Evolutionary conservation across 2,113 vertebrate species (phyloP), one percentile per base, ranked within the genome.

Genomic region (Syngnathus scovelli): DNA sequence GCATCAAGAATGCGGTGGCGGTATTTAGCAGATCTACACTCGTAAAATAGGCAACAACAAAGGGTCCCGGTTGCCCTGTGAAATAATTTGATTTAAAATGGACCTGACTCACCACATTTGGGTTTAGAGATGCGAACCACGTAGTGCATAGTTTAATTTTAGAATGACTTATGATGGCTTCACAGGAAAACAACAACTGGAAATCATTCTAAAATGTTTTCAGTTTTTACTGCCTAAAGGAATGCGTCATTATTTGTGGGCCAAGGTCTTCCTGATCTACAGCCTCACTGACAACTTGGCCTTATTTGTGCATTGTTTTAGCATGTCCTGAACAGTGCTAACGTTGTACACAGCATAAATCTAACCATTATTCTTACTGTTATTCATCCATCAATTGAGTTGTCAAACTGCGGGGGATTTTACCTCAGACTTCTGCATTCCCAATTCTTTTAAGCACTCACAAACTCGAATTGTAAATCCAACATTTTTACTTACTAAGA

Each of bases 11-110:
- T 73, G 67, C 15, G 61, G 64, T 46, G 51, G 38, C 1, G 60
- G 43, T 7, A 44, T 68, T 76, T 59, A 72, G 66, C 64, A 27
- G 54, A 72, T 80, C 49, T 64, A 52, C 41, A 67, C 44, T 69
- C 46, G 75, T 56, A 68, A 58, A 84, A 67, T 69, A 76, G 69
- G 66, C 58, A 55, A 75, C 74, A 82, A 79, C 67, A 81, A 83
- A 82, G 67, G 72, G 70, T 66, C 68, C 27, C 58, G 36, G 72
- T 58, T 71, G 60, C 79, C 72, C 64, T 23, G 11, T 62, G 59
- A 65, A 68, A 73, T 59, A 70, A 71, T 39, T 59, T 21, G 39
- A 36, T 44, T 19, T 80, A 78, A 78, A 38, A 66, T 71, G 74
- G 77, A 68, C 66, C 71, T 66, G 80, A 68, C 19, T 59, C 36